Evolutionary conservation across 1,140 invertebrate species (phyloP).

Genomic region (Pinna nobilis): DNA sequence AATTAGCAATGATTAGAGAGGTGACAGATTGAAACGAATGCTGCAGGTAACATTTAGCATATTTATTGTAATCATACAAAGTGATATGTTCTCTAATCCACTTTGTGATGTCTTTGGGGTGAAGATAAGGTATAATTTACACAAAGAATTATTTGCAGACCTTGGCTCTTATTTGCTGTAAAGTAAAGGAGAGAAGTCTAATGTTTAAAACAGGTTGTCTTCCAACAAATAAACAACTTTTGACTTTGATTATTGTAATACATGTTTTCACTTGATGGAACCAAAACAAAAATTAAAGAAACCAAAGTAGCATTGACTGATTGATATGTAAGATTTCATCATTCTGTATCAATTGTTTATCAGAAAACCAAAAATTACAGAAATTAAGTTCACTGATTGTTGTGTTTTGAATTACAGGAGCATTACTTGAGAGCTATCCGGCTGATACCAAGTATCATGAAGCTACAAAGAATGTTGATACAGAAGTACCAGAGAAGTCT

Average conservation of each 20-base stretch:
- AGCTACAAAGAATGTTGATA: conserved; percentile 52
- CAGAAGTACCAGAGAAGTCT: conserved; percentile 54
- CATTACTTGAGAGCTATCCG: conserved; percentile 50
- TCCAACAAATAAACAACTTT: neutral
- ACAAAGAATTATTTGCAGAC: no score
- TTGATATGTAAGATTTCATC: conserved; percentile 42
- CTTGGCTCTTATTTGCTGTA: no score
- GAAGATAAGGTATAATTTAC: no score
- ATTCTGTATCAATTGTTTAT: conserved; percentile 33
- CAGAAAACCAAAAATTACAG: conserved; percentile 30
- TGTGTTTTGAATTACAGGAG: conserved; percentile 43
- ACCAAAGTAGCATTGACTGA: conserved; percentile 30
- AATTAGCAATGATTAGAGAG: no score
- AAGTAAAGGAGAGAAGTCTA: no score
- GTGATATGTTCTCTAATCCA: no score
- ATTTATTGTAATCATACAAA: no score
- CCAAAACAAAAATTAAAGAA: conserved; percentile 21
- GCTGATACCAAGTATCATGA: conserved; percentile 57
- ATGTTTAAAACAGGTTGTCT: no score
- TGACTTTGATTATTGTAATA: neutral
- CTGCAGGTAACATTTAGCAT: no score
- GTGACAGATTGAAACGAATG: no score
- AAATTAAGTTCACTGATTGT: conserved; percentile 24
- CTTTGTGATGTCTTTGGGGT: no score
- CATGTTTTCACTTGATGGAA: neutral